phyloP scores from a whole-genome alignment of 2,888 invertebrate species.

The Pyrrhosoma nymphula region DNA sequence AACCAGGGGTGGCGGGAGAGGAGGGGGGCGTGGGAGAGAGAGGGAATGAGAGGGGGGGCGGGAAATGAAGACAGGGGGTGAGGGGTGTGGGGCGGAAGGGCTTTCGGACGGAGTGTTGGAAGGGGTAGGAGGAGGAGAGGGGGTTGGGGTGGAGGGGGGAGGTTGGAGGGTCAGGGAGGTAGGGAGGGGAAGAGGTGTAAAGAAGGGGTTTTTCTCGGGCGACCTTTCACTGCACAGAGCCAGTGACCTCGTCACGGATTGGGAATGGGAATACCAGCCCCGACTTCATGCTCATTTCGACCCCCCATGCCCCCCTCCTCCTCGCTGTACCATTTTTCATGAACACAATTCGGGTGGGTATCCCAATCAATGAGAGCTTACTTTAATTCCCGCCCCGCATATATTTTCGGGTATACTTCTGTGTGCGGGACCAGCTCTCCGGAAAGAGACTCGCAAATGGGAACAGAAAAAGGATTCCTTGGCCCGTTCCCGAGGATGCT shows the following conservation, averaged over 20 bases:
- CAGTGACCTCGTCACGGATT: conserved; percentile 60
- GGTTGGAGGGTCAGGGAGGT: not conserved
- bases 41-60: not conserved
- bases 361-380: conserved; percentile 5
- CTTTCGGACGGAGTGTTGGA: not conserved
- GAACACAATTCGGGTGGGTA: not conserved
- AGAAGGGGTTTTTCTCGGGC: conserved; percentile 25
- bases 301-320: too few species aligned
- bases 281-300: conserved; percentile 25
- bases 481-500: not conserved
- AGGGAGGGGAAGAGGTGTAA: conserved; percentile 14
- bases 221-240: conserved; percentile 64
- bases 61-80: not conserved
- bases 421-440: not conserved
- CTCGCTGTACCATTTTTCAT: conserved; percentile 47
- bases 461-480: not conserved
- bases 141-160: not conserved
- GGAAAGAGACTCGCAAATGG: not conserved
- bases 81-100: not conserved
- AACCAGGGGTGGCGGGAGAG: not conserved
- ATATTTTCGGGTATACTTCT: not conserved
- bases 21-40: not conserved
- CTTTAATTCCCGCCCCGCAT: not conserved
- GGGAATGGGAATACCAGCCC: not conserved
- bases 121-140: not conserved